Percentiles rank a stretch among this genome's conserved stretches.
These are phyloP conservation scores for Gastrophryne carolinensis DNA, from an alignment of 2,797 vertebrate species.

Conservation along the genomic window DNA sequence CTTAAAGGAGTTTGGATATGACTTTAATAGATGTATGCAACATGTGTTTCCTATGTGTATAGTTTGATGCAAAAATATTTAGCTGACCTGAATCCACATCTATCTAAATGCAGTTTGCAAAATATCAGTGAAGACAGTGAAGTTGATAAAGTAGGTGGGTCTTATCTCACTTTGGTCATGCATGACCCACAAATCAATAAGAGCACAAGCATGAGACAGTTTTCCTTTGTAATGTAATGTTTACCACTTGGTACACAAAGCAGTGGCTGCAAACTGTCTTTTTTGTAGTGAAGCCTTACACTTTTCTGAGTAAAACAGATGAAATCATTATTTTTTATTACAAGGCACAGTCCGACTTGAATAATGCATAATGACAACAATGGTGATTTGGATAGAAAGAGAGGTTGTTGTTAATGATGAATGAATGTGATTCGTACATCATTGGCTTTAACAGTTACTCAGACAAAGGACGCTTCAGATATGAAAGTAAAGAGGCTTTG, in stretches of 20 bases:
- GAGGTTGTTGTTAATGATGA: slow-evolving; percentile 23
- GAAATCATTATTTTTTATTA: slow-evolving; percentile 18
- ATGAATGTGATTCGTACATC: slow-evolving; percentile 36
- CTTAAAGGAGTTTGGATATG: too few species aligned
- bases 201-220: slow-evolving; percentile 48
- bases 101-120: too few species aligned
- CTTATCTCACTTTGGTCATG: slow-evolving; percentile 34
- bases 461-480: slow-evolving; percentile 27
- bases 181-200: slow-evolving; percentile 50
- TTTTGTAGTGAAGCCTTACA: slow-evolving; percentile 24
- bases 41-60: too few species aligned
- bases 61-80: too few species aligned
- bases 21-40: too few species aligned
- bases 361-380: slow-evolving; percentile 28
- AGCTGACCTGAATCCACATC: too few species aligned
- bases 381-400: neutral
- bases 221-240: slow-evolving; percentile 45
- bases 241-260: slow-evolving; percentile 14
- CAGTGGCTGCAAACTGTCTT: slow-evolving; percentile 28
- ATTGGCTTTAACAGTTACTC: slow-evolving; percentile 31
- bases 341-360: slow-evolving; percentile 7
- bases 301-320: slow-evolving; percentile 17
- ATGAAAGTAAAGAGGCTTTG: slow-evolving; percentile 17
- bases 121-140: too few species aligned
- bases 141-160: too few species aligned